Conservation (phyloP, 2,888 invertebrate genomes). For the Sminthurinus aureus region DNA sequence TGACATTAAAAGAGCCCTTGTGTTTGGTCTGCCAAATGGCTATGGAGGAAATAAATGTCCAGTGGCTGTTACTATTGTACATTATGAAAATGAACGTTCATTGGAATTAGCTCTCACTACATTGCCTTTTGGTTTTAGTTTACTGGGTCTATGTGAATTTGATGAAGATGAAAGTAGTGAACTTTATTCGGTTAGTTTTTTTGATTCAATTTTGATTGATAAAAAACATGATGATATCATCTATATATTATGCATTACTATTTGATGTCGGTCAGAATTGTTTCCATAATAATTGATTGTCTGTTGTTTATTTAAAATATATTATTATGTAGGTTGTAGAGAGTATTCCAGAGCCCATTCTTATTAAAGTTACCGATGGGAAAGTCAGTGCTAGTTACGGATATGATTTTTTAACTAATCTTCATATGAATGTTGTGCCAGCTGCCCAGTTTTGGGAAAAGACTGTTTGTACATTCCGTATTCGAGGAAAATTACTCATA, state of each 20-base stretch:
- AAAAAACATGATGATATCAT: neutral
- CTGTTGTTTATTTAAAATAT: no score
- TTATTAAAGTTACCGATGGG: slow-evolving; percentile 55
- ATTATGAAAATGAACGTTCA: slow-evolving; percentile 48
- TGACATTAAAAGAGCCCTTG: slow-evolving; percentile 45
- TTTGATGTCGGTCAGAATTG: no score
- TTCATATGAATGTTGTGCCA: slow-evolving; percentile 51
- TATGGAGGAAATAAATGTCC: slow-evolving; percentile 45
- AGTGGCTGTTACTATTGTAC: slow-evolving; percentile 53
- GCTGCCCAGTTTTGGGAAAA: slow-evolving; percentile 56
- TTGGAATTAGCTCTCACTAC: slow-evolving; percentile 44
- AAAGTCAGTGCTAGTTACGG: slow-evolving; percentile 53
- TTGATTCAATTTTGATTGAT: no score
- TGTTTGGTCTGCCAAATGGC: slow-evolving; percentile 52
- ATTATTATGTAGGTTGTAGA: slow-evolving; percentile 52
- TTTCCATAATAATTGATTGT: no score
- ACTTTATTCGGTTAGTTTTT: slow-evolving; percentile 16
- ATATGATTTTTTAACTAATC: slow-evolving; percentile 49
- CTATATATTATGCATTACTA: neutral
- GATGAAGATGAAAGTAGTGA: slow-evolving; percentile 44
- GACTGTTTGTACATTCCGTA: slow-evolving; percentile 55
- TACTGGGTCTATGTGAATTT: slow-evolving; percentile 57
- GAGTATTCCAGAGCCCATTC: slow-evolving; percentile 49
- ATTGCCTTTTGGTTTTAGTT: slow-evolving; percentile 53
- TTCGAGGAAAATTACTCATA: slow-evolving; percentile 55